Percentiles rank a stretch among this genome's conserved stretches.
Evolutionary conservation across 2,888 invertebrate species (phyloP).

Genomic region (Leptinotarsa rubiginosa): DNA sequence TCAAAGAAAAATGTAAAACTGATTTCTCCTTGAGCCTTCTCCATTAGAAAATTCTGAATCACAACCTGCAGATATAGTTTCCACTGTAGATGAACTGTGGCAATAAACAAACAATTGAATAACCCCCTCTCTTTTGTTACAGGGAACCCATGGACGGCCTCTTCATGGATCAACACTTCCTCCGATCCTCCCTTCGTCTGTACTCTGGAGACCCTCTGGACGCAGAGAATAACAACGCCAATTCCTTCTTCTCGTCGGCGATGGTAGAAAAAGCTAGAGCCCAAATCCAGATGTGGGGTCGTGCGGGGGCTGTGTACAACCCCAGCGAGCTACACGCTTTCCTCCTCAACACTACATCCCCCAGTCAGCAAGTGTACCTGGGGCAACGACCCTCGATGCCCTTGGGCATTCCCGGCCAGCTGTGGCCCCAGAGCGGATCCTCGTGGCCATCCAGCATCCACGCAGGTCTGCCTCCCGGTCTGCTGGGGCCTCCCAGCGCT

Average conservation of each 20-base stretch:
- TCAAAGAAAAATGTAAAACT: too few species aligned
- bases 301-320: conserved; percentile 68
- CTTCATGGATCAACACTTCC: conserved; percentile 82
- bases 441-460: conserved; percentile 63
- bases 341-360: conserved; percentile 58
- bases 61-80: not conserved
- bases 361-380: conserved; percentile 62
- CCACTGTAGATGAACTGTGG: not conserved
- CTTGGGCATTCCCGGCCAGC: conserved; percentile 64
- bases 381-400: conserved; percentile 61
- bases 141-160: conserved; percentile 83
- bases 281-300: conserved; percentile 69
- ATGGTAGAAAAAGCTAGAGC: conserved; percentile 72
- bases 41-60: not conserved
- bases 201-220: conserved; percentile 72
- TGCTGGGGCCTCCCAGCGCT: conserved; percentile 63
- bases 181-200: conserved; percentile 71
- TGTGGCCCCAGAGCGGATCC: conserved; percentile 65
- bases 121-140: conserved; percentile 53
- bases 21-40: too few species aligned
- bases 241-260: conserved; percentile 66
- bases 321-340: conserved; percentile 67
- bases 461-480: conserved; percentile 63
- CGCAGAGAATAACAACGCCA: conserved; percentile 67
- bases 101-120: not conserved